Evolutionary conservation across 1,140 invertebrate genomes (phyloP).

Genomic region (Neelides sp.): DNA sequence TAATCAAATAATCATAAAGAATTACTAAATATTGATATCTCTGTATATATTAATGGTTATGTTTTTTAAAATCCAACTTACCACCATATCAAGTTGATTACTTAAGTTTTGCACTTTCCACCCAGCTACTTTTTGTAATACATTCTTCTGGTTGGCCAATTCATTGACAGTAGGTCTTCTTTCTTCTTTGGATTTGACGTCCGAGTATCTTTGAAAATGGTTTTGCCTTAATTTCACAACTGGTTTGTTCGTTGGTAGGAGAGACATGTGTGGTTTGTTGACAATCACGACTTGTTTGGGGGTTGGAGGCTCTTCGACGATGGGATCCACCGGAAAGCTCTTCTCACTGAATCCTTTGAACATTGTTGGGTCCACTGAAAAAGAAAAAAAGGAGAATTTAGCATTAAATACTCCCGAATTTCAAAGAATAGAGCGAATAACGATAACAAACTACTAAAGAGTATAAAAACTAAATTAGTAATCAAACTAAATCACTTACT

Average conservation of each 20-base stretch:
- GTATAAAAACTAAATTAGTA: conserved; percentile 11
- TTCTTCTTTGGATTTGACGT: conserved; percentile 77
- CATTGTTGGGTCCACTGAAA: conserved; percentile 18
- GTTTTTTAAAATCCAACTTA: conserved; percentile 36
- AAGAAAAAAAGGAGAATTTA: too few species aligned
- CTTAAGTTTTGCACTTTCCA: conserved; percentile 90
- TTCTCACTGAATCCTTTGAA: conserved; percentile 21
- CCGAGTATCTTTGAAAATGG: conserved; percentile 75
- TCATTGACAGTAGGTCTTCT: conserved; percentile 68
- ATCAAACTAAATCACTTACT: conserved; percentile 10
- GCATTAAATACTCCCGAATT: background rate
- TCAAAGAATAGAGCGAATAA: background rate
- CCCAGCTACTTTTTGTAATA: conserved; percentile 76
- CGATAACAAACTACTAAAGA: conserved; percentile 9
- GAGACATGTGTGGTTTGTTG: conserved; percentile 34
- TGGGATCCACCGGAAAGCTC: background rate
- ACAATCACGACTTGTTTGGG: conserved; percentile 11
- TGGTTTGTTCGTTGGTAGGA: conserved; percentile 41
- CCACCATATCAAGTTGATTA: conserved; percentile 83
- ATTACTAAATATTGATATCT: background rate
- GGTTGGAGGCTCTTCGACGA: conserved; percentile 13
- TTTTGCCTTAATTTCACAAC: conserved; percentile 50
- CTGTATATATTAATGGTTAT: background rate
- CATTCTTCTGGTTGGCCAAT: conserved; percentile 74
- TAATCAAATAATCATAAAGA: background rate